A percentile compares a stretch with the other conserved stretches of the same genome.
These are phyloP conservation scores for Drosophila kanekoi DNA, from an alignment of 2,888 invertebrate species.

Conservation along the genomic window DNA sequence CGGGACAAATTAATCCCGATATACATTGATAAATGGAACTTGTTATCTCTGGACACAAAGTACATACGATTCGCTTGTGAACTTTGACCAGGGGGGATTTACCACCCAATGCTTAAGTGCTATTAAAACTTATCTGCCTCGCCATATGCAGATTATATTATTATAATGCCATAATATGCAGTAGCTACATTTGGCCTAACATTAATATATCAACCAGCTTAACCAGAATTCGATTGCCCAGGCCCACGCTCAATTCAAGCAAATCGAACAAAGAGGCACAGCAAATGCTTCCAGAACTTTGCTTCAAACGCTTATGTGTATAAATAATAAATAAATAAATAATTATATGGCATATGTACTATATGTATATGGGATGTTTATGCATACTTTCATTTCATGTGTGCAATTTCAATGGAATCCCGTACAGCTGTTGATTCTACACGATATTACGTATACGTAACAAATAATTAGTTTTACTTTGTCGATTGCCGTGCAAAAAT, in stretches of 20 bases:
- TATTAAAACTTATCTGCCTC: neutral
- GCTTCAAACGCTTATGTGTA: neutral
- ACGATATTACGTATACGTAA: neutral
- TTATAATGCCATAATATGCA: neutral
- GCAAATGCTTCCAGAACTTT: slow-evolving; percentile 7
- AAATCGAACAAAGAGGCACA: neutral
- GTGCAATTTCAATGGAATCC: slow-evolving; percentile 15
- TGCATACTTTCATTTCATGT: neutral
- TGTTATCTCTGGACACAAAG: neutral
- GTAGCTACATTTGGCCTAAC: neutral
- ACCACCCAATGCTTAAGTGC: too few relatives aligned
- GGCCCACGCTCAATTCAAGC: neutral
- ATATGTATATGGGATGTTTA: too few relatives aligned
- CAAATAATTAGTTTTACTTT: slow-evolving; percentile 8
- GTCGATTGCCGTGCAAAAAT: slow-evolving; percentile 13
- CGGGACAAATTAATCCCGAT: too few relatives aligned
- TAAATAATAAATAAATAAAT: neutral
- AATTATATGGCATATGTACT: neutral
- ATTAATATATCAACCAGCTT: neutral
- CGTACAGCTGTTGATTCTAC: slow-evolving; percentile 30
- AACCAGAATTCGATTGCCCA: neutral
- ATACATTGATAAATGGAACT: neutral
- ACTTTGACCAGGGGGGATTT: neutral
- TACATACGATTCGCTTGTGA: neutral
- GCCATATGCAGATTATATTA: neutral